Base-by-base conservation (phyloP, 1,140 invertebrate species). In the Heterodera schachtii region DNA sequence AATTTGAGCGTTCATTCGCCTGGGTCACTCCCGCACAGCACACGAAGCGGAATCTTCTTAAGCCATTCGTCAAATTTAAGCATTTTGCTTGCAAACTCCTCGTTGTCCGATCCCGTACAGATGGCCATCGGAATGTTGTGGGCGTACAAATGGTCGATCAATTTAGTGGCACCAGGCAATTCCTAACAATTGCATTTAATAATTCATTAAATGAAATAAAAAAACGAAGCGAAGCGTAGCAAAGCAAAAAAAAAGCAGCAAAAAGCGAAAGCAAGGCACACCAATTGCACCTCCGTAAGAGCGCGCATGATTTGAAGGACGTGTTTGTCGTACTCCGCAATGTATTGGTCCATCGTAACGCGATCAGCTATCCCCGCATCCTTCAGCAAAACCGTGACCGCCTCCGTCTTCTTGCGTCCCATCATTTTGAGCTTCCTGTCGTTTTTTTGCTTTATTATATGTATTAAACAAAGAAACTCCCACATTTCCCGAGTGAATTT, bases 1-100 rank as follows among this genome's bases (percentile, higher is more conserved):
- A 21, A 13, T 79, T 47, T 79, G 31, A 31, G 31, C 31, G n/a
- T 52, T 46, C 9, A 76, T 82, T 95, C 94, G 82, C 96, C 95
- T 7, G 93, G 93, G 91, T 98, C 96, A 9, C 94, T 93, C 73
- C 94, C 89, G 96, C 96, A 86, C 94, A 91, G 89, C 97, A 97
- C 21, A 43, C 46, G 43, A 41, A 85, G 41, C 13, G 85, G 85
- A 71, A 85, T 83, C 75, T 74, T 85, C 19, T 83, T 47, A 7
- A 85, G 44, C 84, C 84, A 85, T 47, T 85, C 21, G n/a, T 21
- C 31, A 71, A 44, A 84, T 41, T 73, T 66, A 9, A 44, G 9
- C 81, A 73, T 76, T 91, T 98, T 98, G 0, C 95, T 90, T 3
- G 93, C 92, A 82, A 93, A 95, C 84, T 93, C 94, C 21, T 93